Conservation (phyloP, 1,140 invertebrate species). For the Drosophila tristis region DNA sequence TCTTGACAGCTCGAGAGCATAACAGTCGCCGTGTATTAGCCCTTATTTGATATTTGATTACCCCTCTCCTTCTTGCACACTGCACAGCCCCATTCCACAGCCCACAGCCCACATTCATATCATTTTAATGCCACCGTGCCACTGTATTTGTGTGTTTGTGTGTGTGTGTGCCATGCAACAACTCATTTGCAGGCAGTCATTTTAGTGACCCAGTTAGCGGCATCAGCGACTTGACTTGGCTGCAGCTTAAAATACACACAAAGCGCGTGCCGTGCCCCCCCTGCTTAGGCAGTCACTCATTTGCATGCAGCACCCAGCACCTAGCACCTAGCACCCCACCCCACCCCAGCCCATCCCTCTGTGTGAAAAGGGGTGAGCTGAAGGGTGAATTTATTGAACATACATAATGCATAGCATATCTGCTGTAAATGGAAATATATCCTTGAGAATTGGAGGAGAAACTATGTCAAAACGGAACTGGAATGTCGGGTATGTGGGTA, state of each 20-base stretch:
- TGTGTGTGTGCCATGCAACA: slow-evolving; percentile 13
- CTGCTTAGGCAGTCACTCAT: slow-evolving; percentile 9
- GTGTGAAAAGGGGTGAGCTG: neutral
- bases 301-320: slow-evolving; percentile 6
- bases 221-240: slow-evolving; percentile 24
- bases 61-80: slow-evolving; percentile 7
- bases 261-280: too few species aligned
- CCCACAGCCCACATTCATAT: too few species aligned
- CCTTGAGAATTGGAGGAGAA: neutral
- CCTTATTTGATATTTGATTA: slow-evolving; percentile 49
- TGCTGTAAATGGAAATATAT: neutral
- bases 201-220: slow-evolving; percentile 66
- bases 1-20: slow-evolving; percentile 48
- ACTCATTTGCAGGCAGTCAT: slow-evolving; percentile 54
- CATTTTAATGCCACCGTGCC: slow-evolving; percentile 17
- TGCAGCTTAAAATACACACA: slow-evolving; percentile 46
- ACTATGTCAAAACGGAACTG: too few species aligned
- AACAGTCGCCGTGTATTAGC: slow-evolving; percentile 27
- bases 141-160: slow-evolving; percentile 12
- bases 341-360: slow-evolving; percentile 21
- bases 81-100: neutral
- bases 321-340: neutral
- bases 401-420: neutral
- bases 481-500: too few species aligned
- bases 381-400: slow-evolving; percentile 7